Percentiles rank a stretch among this genome's conserved stretches.
Evolutionary conservation across 2,797 vertebrate species (phyloP).

Genomic region (Gallinago solitaria): DNA sequence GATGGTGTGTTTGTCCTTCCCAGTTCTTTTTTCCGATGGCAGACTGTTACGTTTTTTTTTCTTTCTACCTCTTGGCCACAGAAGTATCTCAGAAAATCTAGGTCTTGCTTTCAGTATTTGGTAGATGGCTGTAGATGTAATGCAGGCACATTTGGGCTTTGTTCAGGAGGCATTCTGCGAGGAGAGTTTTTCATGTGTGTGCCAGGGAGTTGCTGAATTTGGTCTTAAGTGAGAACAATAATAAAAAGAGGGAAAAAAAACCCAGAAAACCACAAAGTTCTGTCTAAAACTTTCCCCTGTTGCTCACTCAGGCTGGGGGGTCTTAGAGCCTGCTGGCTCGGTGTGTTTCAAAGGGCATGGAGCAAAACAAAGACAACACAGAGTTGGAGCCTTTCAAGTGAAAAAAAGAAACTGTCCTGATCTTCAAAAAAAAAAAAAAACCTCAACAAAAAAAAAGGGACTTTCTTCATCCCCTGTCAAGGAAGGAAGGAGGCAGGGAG

Average conservation of each 20-base stretch:
- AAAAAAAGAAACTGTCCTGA: not conserved
- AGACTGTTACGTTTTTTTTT: not conserved
- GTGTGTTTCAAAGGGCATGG: not conserved
- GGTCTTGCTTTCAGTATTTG: not conserved
- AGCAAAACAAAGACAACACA: not conserved
- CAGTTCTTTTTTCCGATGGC: not conserved
- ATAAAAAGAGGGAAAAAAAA: not conserved
- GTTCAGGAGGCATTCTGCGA: not conserved
- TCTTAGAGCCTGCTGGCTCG: not conserved
- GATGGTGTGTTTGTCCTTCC: not conserved
- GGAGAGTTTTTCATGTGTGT: not conserved
- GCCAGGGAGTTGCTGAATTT: slow-evolving; percentile 5
- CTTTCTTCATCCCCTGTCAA: not conserved
- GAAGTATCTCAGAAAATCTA: not conserved
- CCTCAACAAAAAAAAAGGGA: not conserved
- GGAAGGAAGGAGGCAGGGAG: not conserved
- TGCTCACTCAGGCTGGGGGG: not conserved
- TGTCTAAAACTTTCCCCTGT: not conserved
- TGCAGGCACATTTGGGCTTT: not conserved
- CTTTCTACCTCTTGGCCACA: not conserved
- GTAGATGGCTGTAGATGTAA: not conserved
- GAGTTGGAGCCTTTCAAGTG: not conserved
- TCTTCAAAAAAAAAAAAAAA: not conserved
- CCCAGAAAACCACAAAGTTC: not conserved
- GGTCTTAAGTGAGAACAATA: not conserved